Percentiles rank a stretch among this genome's conserved stretches.
Conservation (phyloP, 2,797 vertebrate species). For the Syngnathus acus region DNA sequence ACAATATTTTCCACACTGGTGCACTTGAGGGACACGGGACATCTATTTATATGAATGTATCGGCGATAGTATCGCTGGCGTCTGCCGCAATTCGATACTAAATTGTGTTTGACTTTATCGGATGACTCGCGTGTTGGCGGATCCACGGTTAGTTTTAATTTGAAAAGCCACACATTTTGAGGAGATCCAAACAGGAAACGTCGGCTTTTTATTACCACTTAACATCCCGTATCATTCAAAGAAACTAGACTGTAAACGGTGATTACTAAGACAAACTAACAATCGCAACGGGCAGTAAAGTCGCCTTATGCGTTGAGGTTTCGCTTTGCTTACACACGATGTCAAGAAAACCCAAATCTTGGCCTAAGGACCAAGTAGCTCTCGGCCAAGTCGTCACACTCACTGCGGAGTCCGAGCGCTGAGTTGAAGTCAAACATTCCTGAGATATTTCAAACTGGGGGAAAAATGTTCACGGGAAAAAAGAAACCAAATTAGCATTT, state of each 20-base stretch:
- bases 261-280: conserved; percentile 1
- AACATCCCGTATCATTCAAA: not conserved
- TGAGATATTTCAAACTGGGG: not conserved
- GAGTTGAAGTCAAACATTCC: conserved; percentile 1
- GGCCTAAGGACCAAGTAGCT: not conserved
- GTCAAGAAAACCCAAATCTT: not conserved
- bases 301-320: not conserved
- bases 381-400: not conserved
- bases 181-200: conserved; percentile 3
- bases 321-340: not conserved
- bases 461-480: not conserved
- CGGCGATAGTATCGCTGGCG: not conserved
- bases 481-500: not conserved
- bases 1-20: not conserved
- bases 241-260: not conserved
- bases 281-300: not conserved
- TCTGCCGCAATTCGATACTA: not conserved
- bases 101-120: not conserved
- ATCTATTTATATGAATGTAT: not conserved
- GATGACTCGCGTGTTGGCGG: not conserved
- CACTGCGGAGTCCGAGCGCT: not conserved
- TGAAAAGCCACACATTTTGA: not conserved
- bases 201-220: not conserved
- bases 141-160: not conserved
- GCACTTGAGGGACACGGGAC: not conserved